Evolutionary conservation across 1,140 invertebrate genomes (phyloP).

Genomic region (Acyrthosiphon pisum): DNA sequence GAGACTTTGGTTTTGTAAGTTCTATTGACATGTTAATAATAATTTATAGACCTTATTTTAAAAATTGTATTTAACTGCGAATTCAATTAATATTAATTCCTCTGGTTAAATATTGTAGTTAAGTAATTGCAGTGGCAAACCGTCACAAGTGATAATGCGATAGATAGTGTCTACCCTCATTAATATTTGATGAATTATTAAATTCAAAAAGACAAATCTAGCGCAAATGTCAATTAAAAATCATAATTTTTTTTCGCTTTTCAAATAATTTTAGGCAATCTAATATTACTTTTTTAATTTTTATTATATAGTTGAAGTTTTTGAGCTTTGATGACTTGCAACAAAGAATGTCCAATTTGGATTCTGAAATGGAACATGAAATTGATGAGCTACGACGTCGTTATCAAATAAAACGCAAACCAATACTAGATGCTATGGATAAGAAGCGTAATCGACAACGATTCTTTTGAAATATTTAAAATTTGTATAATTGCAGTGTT

Average conservation of each 20-base stretch:
- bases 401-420: slow-evolving; percentile 97
- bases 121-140: background rate
- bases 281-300: background rate
- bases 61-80: background rate
- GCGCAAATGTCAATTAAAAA: background rate
- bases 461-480: slow-evolving; percentile 74
- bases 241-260: background rate
- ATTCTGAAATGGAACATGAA: slow-evolving; percentile 98
- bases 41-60: background rate
- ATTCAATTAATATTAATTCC: background rate
- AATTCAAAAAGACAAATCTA: too few relatives aligned
- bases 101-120: background rate
- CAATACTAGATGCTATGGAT: slow-evolving; percentile 98
- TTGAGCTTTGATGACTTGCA: slow-evolving; percentile 91
- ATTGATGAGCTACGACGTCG: slow-evolving; percentile 93
- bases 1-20: slow-evolving; percentile 92
- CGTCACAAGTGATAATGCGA: background rate
- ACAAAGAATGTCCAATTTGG: slow-evolving; percentile 87
- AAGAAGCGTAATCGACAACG: slow-evolving; percentile 96
- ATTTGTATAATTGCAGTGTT: background rate
- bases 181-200: background rate
- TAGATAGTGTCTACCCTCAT: background rate
- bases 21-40: slow-evolving; percentile 41
- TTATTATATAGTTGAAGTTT: slow-evolving; percentile 71
- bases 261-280: background rate